Evolutionary conservation across 2,888 invertebrate genomes (phyloP), one percentile per base, ranked within the genome.

Genomic region (Melanostoma mellinum): DNA sequence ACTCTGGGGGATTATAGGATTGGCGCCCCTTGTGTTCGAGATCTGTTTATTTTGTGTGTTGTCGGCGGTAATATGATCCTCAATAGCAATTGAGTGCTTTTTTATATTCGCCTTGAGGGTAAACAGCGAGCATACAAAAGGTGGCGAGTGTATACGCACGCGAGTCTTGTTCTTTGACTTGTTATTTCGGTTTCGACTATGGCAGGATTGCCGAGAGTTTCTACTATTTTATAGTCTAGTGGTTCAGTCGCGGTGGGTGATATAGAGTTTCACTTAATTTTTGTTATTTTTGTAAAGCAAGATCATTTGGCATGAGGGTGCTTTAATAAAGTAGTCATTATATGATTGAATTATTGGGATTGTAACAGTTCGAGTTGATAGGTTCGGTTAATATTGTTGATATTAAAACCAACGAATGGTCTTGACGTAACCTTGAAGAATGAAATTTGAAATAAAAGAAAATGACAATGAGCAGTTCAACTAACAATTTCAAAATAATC

Each of bases 61-160:
- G 80, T 65, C 56, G 68, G 50, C 30, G 40, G 78, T 74, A 82
- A 82, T 73, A 53, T 69, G 78, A 82, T 82, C 77, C 48, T 73
- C 65, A 74, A 65, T 60, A 65, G 44, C 48, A 20, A 20, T 20
- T 20, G 63, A 53, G 63, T 38, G 46, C 36, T 50, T 65, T 65
- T 79, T 58, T 44, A 40, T 38, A 50, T 63, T 53, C 46, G 75
- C 75, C 65, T 74, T 50, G 42, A 63, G 72, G 77, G 67, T 56
- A 55, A 71, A 65, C 55, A 65, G 44, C 46, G 52, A 56, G 58
- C 40, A 48, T 40, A 67, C 46, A 55, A 60, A 60, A 76, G 72
- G 73, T 72, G 67, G 58, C 77, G 40, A 46, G 44, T 53, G 20
- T 20, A 10, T 40, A 68, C 61, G 56, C 67, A 53, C 60, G 67